Evolutionary conservation across 2,888 invertebrate genomes (phyloP).

Genomic region (Linnaemya vulpina): DNA sequence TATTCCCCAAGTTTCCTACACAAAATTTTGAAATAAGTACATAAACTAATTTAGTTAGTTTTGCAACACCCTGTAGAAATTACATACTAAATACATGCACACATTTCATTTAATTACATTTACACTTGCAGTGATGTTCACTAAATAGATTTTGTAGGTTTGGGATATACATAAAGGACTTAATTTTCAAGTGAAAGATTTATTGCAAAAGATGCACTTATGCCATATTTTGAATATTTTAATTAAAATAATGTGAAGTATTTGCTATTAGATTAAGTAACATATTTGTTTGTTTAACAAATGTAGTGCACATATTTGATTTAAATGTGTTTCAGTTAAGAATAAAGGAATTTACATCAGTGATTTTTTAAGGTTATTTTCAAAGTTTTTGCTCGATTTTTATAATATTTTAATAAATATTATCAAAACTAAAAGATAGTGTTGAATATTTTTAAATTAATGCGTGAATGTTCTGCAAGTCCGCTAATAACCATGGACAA

Average conservation of each 20-base stretch:
- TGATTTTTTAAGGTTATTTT: neutral
- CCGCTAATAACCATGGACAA: too few relatives aligned
- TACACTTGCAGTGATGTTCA: neutral
- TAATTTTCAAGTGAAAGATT: constrained; percentile 47
- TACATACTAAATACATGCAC: constrained; percentile 2
- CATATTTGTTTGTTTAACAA: constrained; percentile 22
- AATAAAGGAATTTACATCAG: neutral
- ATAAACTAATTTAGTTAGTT: too few relatives aligned
- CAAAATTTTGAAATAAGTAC: too few relatives aligned
- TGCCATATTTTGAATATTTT: constrained; percentile 36
- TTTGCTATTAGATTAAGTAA: constrained; percentile 5
- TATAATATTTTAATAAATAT: too few relatives aligned
- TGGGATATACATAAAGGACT: constrained; percentile 17
- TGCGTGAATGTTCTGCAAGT: too few relatives aligned
- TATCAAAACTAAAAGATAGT: too few relatives aligned
- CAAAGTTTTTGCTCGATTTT: too few relatives aligned
- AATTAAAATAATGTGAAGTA: constrained; percentile 41
- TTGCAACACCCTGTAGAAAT: too few relatives aligned
- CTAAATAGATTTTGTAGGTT: constrained; percentile 11
- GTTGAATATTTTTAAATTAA: too few relatives aligned
- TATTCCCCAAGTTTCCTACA: too few relatives aligned
- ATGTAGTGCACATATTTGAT: neutral
- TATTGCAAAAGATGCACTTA: constrained; percentile 20
- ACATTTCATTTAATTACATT: too few relatives aligned
- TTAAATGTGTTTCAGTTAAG: constrained; percentile 10